phyloP scores from a whole-genome alignment of 2,797 vertebrate species.

The Hydrocynus forskahlii region DNA sequence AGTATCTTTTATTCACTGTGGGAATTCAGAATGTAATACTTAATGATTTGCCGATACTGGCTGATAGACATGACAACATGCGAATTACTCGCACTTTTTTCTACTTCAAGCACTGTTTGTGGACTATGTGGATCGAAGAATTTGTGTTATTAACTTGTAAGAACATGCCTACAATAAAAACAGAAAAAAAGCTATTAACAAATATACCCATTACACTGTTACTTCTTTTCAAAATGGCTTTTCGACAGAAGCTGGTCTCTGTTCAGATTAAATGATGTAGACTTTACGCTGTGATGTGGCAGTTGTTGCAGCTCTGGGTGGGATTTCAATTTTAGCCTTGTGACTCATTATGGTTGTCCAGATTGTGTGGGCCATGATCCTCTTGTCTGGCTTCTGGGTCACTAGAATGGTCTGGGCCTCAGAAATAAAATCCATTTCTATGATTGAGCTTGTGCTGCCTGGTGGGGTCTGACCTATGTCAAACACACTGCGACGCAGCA shows the following conservation, averaged over 20 bases:
- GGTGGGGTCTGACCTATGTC: slow-evolving; percentile 31
- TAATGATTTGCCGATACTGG: too few species aligned
- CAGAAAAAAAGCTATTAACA: background rate
- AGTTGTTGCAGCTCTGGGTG: slow-evolving; percentile 34
- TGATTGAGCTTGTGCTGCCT: slow-evolving; percentile 26
- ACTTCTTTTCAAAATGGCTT: background rate
- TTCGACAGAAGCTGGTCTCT: slow-evolving; percentile 1
- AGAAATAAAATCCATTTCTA: slow-evolving; percentile 47
- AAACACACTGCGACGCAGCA: slow-evolving; percentile 8
- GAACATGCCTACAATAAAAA: background rate
- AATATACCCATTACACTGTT: background rate
- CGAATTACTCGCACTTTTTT: too few species aligned
- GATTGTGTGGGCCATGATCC: slow-evolving; percentile 46
- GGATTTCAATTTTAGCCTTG: slow-evolving; percentile 46
- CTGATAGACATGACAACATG: too few species aligned
- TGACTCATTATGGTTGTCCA: slow-evolving; percentile 39
- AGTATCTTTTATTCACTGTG: too few species aligned
- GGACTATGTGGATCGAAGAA: too few species aligned
- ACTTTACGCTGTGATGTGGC: slow-evolving; percentile 22
- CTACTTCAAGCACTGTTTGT: too few species aligned
- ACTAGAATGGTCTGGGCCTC: slow-evolving; percentile 33
- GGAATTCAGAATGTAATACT: too few species aligned
- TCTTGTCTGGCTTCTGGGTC: slow-evolving; percentile 50
- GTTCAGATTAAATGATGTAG: slow-evolving; percentile 4
- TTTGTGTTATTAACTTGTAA: too few species aligned